Percentiles rank a stretch among this genome's conserved stretches.
These are phyloP conservation scores for Parasteatoda tepidariorum DNA, from an alignment of 1,140 invertebrate genomes.

Conservation along the genomic window DNA sequence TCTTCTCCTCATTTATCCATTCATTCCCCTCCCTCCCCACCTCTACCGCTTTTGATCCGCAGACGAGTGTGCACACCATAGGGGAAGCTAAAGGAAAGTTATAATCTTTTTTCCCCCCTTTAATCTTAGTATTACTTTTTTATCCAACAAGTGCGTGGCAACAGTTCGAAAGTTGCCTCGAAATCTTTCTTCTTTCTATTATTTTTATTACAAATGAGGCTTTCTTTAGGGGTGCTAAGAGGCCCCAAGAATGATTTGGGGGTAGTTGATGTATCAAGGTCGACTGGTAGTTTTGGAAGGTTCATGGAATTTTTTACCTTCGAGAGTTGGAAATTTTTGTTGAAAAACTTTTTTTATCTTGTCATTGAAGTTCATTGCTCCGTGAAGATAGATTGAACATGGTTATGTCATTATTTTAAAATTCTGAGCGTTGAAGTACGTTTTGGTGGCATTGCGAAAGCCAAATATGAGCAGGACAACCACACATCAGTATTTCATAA, in stretches of 20 bases:
- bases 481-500: too few relatives aligned
- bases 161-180: not conserved
- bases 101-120: not conserved
- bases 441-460: too few relatives aligned
- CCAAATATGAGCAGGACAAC: too few relatives aligned
- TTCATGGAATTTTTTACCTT: not conserved
- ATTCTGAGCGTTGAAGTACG: too few relatives aligned
- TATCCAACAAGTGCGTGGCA: too few relatives aligned
- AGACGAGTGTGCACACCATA: constrained; percentile 26
- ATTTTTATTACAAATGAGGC: not conserved
- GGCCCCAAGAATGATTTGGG: not conserved
- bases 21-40: not conserved
- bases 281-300: not conserved
- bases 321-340: not conserved
- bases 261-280: not conserved
- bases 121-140: not conserved
- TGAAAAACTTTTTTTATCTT: too few relatives aligned
- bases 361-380: not conserved
- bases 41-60: constrained; percentile 8
- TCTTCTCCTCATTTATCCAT: constrained; percentile 18
- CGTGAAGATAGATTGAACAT: not conserved
- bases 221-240: not conserved
- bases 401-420: not conserved
- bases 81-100: not conserved
- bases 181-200: not conserved